Evolutionary conservation across 2,888 invertebrate species (phyloP), one percentile per base, ranked within the genome.

Genomic region (Xanthorhoe spadicearia): DNA sequence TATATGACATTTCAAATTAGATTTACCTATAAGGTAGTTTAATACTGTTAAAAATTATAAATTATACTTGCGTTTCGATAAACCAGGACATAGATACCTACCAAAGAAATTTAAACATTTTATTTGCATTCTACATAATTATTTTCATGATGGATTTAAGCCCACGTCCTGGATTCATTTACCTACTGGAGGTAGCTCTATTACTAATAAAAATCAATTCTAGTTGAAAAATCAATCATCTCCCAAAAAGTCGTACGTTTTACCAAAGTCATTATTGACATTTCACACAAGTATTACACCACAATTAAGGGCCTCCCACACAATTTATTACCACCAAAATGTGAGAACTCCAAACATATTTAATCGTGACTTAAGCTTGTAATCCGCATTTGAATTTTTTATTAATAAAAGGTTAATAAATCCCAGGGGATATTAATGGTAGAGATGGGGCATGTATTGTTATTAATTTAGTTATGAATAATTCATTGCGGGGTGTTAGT

Each of bases 361-460:
- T 77, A 85, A 87, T 83, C 80, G 55, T 59, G 78, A 83, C 91
- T 73, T 92, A 92, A 86, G 77, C 71, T 49, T 83, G 89, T 91
- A 91, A 87, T 80, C 87, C 78, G 74, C 85, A 91, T 91, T 92
- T 89, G 88, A 90, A 86, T 91, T 91, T 92, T 92, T 92, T 92
- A 92, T 92, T 92, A 91, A 89, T 90, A 87, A 74, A 66, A 72
- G 55, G 62, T 75, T 81, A 83, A 83, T 84, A 82, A 84, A 82
- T 81, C 79, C 81, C 51, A 2, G 7, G 65, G 69, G 77, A 75
- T 82, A 77, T 84, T 84, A 81, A 78, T 77, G 77, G 78, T 79
- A 78, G 76, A 74, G 74, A 83, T 84, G 85, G 85, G 88, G 86
- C 85, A 66, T 62, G 66, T 87, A 87, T 85, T 86, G 82, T 84